Evolutionary conservation across 2,888 invertebrate species (phyloP).

Genomic region (Tachina lurida): DNA sequence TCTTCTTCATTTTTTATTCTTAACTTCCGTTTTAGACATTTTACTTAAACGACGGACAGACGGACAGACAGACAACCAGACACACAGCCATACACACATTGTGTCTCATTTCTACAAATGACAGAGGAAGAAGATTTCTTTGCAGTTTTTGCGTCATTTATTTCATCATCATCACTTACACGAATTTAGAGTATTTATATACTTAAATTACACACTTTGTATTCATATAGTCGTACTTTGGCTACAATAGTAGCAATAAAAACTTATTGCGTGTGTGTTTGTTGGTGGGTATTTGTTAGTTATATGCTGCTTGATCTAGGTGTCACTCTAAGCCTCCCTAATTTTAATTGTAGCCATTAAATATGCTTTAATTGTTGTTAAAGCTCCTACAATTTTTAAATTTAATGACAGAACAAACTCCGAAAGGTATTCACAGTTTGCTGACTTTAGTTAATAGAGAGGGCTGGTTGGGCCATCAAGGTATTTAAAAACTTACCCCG

Average conservation of each 20-base stretch:
- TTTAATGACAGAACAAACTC: no score
- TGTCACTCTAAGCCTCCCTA: neutral
- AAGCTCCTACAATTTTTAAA: neutral
- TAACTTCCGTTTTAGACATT: constrained; percentile 70
- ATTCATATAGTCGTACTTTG: constrained; percentile 4
- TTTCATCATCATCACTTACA: constrained; percentile 46
- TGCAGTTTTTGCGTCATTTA: constrained; percentile 49
- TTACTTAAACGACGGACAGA: constrained; percentile 45
- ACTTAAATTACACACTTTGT: constrained; percentile 48
- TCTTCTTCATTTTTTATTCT: constrained; percentile 66
- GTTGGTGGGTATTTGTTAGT: neutral
- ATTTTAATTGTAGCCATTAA: neutral
- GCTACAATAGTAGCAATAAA: neutral
- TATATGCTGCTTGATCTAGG: neutral
- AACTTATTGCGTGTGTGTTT: neutral
- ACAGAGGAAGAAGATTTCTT: constrained; percentile 49
- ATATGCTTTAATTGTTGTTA: neutral
- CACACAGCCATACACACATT: constrained; percentile 18
- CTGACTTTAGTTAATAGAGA: no score
- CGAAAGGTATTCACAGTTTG: no score
- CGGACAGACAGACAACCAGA: neutral
- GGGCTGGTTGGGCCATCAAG: no score
- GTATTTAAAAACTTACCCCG: neutral
- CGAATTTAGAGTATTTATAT: constrained; percentile 53
- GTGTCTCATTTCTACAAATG: constrained; percentile 51